Conservation (phyloP, 2,797 vertebrate genomes). For the Coregonus ussuriensis region DNA sequence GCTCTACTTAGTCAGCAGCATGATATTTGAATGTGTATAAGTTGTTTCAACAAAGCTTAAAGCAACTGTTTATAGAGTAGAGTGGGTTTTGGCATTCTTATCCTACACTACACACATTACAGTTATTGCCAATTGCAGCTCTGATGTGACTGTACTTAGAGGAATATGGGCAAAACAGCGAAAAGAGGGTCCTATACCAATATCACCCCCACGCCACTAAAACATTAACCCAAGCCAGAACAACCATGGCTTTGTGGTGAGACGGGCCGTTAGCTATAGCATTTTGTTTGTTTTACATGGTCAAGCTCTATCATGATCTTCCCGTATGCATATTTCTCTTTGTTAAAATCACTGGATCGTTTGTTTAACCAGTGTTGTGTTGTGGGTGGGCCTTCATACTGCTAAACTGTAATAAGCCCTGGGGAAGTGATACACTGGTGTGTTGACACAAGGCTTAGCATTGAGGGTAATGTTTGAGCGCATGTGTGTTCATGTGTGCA, state of each 20-base stretch:
- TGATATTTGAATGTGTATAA: background rate
- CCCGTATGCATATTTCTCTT: constrained; percentile 7
- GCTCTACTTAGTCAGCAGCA: background rate
- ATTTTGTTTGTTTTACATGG: background rate
- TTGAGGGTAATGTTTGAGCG: constrained; percentile 5
- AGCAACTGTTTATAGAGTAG: constrained; percentile 4
- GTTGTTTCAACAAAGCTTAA: background rate
- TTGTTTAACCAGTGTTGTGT: constrained; percentile 14
- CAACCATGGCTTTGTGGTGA: background rate
- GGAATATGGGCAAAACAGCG: background rate
- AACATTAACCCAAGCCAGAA: background rate
- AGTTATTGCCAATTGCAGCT: background rate
- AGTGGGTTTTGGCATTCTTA: background rate
- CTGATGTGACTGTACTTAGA: background rate
- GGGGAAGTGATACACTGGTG: constrained; percentile 12
- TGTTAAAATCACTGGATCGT: constrained; percentile 2
- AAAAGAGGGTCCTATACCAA: background rate
- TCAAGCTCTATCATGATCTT: constrained; percentile 3
- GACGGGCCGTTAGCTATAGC: background rate
- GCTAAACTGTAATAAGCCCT: constrained; percentile 11
- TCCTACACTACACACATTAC: background rate
- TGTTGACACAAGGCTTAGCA: constrained; percentile 14
- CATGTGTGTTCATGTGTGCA: constrained; percentile 1
- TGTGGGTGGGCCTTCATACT: constrained; percentile 12
- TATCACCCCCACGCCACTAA: background rate